phyloP scores from a whole-genome alignment of 2,888 invertebrate genomes.

The Strigamia maritima region DNA sequence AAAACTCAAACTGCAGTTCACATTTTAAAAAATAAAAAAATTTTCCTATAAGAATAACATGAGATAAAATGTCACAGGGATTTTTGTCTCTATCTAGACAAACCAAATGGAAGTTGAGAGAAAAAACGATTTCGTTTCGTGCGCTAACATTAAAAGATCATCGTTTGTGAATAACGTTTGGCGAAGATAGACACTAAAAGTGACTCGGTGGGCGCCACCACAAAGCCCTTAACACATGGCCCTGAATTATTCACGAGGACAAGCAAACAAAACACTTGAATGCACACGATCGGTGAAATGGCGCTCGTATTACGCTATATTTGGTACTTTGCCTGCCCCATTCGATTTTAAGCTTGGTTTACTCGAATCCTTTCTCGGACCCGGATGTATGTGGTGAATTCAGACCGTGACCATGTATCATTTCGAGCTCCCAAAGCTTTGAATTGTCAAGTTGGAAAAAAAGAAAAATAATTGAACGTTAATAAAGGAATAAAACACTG shows the following conservation, averaged over 20 bases:
- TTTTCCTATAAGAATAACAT: no score
- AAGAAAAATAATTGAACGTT: neutral
- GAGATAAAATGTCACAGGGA: no score
- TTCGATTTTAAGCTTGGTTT: neutral
- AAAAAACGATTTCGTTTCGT: neutral
- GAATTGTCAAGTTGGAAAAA: neutral
- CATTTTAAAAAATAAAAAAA: no score
- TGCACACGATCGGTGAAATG: neutral
- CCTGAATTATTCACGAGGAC: neutral
- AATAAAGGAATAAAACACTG: no score
- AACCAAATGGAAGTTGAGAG: neutral
- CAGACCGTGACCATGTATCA: neutral
- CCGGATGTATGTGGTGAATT: neutral
- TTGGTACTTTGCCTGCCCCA: neutral
- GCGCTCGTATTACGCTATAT: neutral
- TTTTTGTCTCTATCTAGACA: neutral
- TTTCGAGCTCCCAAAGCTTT: neutral
- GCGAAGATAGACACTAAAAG: neutral
- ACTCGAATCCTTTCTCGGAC: neutral
- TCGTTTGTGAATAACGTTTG: neutral
- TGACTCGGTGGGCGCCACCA: neutral
- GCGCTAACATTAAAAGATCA: neutral
- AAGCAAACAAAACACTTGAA: neutral
- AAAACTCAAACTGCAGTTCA: no score
- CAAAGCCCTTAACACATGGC: neutral